A percentile compares a stretch with the other conserved stretches of the same genome.
Evolutionary conservation across 2,113 vertebrate genomes (phyloP).

Genomic region (Sula dactylatra): DNA sequence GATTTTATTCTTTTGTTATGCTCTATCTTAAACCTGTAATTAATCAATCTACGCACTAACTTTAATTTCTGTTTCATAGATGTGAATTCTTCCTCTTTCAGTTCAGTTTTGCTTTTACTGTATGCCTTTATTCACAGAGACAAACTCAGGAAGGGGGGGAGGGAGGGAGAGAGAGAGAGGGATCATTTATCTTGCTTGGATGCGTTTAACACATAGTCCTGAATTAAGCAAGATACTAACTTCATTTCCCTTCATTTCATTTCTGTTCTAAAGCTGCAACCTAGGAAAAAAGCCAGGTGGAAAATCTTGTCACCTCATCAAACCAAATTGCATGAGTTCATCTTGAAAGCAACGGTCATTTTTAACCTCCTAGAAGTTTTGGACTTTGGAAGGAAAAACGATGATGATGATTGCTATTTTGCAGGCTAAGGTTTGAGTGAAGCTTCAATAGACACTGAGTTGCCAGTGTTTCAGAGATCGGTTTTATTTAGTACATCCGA

Average conservation of each 20-base stretch:
- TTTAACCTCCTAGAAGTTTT: slow-evolving; percentile 35
- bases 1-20: neutral
- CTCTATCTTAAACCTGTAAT: neutral
- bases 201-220: slow-evolving; percentile 50
- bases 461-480: neutral
- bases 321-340: slow-evolving; percentile 15
- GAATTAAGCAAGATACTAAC: slow-evolving; percentile 57
- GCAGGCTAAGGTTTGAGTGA: neutral
- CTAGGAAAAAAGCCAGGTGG: neutral
- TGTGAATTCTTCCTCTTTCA: neutral
- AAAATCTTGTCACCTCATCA: slow-evolving; percentile 2
- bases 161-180: neutral
- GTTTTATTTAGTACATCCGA: slow-evolving; percentile 68
- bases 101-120: slow-evolving; percentile 12
- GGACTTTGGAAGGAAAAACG: slow-evolving; percentile 30
- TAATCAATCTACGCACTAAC: slow-evolving; percentile 15
- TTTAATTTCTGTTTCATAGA: neutral
- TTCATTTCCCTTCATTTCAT: slow-evolving; percentile 38
- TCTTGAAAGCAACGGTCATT: slow-evolving; percentile 22
- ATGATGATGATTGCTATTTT: neutral
- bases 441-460: neutral
- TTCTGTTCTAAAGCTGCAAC: slow-evolving; percentile 19
- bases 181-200: slow-evolving; percentile 49
- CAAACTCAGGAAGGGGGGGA: neutral
- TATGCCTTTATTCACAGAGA: neutral